These are phyloP conservation scores for Yponomeuta malinellus DNA, from an alignment of 2,888 invertebrate genomes.

Conservation along the genomic window DNA sequence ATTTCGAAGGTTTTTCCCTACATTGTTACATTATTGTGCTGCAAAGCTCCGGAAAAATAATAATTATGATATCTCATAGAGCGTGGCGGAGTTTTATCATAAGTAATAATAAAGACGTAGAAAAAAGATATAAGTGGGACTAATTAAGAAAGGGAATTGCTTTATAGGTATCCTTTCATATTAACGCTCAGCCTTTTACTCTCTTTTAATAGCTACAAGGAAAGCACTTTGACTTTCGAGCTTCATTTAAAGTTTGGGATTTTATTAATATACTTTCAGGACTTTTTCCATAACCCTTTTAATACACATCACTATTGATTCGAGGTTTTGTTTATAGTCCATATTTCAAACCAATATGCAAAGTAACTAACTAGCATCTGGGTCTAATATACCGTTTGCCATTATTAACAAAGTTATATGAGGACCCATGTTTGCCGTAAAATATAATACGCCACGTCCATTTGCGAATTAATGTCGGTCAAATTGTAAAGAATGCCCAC, in stretches of 20 bases:
- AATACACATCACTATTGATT: background rate
- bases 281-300: background rate
- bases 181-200: background rate
- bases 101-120: background rate
- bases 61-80: background rate
- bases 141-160: background rate
- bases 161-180: background rate
- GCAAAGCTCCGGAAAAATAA: too few species aligned
- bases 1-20: too few species aligned
- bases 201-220: background rate
- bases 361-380: background rate
- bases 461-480: constrained; percentile 56
- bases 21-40: too few species aligned
- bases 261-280: too few species aligned
- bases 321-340: background rate
- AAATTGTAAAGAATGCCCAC: constrained; percentile 29
- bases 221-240: too few species aligned
- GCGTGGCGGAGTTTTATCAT: background rate
- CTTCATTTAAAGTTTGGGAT: too few species aligned
- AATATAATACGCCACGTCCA: constrained; percentile 60
- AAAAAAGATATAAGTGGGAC: background rate
- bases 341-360: background rate
- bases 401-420: constrained; percentile 72
- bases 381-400: constrained; percentile 16
- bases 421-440: constrained; percentile 63